Conservation (phyloP, 2,888 invertebrate species). For the Polia nebulosa region DNA sequence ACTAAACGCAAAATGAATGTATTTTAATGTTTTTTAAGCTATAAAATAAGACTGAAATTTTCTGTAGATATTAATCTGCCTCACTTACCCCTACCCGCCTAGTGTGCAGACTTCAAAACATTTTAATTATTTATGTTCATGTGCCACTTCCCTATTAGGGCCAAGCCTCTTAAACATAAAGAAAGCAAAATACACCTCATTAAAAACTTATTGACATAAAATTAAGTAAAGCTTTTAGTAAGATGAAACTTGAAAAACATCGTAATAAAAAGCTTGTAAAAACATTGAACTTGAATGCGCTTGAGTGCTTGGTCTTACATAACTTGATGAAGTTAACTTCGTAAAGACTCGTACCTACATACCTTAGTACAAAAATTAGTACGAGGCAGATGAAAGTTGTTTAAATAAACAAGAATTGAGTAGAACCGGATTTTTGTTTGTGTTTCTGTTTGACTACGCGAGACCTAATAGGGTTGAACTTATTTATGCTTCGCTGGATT, state of each 20-base stretch:
- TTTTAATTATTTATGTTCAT: not conserved
- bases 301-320: slow-evolving; percentile 37
- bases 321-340: slow-evolving; percentile 38
- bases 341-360: slow-evolving; percentile 52
- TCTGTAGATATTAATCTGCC: no score
- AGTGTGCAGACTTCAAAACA: no score
- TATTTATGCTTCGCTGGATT: slow-evolving; percentile 72
- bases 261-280: slow-evolving; percentile 55
- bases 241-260: slow-evolving; percentile 44
- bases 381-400: slow-evolving; percentile 84
- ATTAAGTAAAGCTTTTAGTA: slow-evolving; percentile 46
- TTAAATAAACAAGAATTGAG: slow-evolving; percentile 79
- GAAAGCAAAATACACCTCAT: slow-evolving; percentile 47
- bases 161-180: slow-evolving; percentile 43
- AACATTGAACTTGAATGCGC: slow-evolving; percentile 36
- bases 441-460: slow-evolving; percentile 70
- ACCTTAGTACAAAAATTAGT: slow-evolving; percentile 72
- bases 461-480: slow-evolving; percentile 76
- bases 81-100: no score
- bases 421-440: slow-evolving; percentile 84
- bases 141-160: slow-evolving; percentile 22
- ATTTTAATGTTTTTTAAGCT: no score
- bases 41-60: no score
- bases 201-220: slow-evolving; percentile 47
- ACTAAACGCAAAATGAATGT: no score